A percentile compares a stretch with the other conserved stretches of the same genome.
phyloP scores from a whole-genome alignment of 2,113 vertebrate genomes.

The Oxyura jamaicensis region DNA sequence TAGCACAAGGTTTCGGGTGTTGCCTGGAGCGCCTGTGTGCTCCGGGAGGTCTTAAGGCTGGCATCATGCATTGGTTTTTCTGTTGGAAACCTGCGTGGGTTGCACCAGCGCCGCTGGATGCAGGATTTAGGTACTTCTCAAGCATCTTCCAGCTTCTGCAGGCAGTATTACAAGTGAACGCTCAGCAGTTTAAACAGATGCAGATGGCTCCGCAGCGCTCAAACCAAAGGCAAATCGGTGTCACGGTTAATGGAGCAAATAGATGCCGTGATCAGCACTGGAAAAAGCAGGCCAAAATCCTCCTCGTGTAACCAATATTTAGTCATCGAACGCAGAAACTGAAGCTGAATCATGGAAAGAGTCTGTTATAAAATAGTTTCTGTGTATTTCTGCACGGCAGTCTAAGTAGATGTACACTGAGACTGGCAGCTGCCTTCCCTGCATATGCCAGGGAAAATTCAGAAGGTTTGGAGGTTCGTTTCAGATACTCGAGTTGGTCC shows the following conservation, averaged over 20 bases:
- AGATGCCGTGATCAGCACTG: neutral
- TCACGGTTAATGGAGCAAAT: neutral
- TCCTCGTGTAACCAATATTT: slow-evolving; percentile 24
- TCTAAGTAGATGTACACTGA: neutral
- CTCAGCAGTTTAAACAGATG: neutral
- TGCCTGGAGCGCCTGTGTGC: fast-evolving
- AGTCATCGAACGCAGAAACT: neutral
- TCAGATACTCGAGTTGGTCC: neutral
- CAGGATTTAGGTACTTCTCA: neutral
- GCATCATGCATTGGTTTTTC: fast-evolving
- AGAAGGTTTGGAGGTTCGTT: slow-evolving; percentile 4
- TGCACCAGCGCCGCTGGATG: fast-evolving
- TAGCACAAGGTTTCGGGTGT: fast-evolving
- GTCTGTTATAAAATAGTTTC: slow-evolving; percentile 45
- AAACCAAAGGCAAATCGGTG: neutral
- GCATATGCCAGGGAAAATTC: slow-evolving; percentile 33
- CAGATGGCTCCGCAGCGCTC: neutral
- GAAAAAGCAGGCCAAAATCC: neutral
- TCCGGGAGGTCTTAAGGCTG: neutral
- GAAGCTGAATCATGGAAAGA: neutral
- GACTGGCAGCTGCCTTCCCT: slow-evolving; percentile 45
- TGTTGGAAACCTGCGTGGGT: neutral
- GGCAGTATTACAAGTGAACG: fast-evolving
- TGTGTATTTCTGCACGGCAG: neutral
- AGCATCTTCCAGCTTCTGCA: neutral